Conservation (phyloP, 2,888 invertebrate genomes). For the Hedychridium roseum region DNA sequence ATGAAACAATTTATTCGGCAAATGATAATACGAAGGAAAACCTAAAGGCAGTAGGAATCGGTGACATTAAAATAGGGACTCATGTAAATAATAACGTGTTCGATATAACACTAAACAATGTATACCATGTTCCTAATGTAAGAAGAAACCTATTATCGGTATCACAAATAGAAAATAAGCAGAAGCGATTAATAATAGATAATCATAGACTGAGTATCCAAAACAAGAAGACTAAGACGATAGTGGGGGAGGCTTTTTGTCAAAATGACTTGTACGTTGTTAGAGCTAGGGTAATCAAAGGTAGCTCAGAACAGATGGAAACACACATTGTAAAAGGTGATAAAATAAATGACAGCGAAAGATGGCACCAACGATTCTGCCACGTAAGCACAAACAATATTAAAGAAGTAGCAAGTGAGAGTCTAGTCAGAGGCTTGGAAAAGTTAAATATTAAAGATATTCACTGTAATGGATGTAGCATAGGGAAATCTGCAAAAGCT, state of each 20-base stretch:
- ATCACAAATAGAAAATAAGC: conserved; percentile 9
- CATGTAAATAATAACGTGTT: neutral
- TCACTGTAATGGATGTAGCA: conserved; percentile 9
- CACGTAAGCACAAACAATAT: neutral
- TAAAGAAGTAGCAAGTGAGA: neutral
- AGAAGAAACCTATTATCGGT: conserved; percentile 17
- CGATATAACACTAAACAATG: conserved; percentile 6
- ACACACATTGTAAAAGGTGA: neutral
- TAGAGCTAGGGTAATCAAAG: neutral
- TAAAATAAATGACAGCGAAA: neutral
- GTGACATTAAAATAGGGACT: conserved; percentile 3
- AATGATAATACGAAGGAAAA: neutral
- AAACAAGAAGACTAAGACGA: conserved; percentile 2
- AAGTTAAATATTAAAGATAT: conserved; percentile 1
- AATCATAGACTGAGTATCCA: conserved; percentile 1
- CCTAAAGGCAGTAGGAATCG: conserved; percentile 5
- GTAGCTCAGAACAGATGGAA: neutral
- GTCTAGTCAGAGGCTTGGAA: conserved; percentile 9
- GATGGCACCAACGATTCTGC: conserved; percentile 7
- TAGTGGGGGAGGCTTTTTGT: conserved; percentile 9
- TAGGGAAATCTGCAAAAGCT: conserved; percentile 10
- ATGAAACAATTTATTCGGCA: conserved; percentile 13
- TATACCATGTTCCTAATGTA: conserved; percentile 11
- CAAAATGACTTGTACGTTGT: conserved; percentile 7
- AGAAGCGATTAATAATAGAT: conserved; percentile 8